A percentile compares a stretch with the other conserved stretches of the same genome.
phyloP scores from a whole-genome alignment of 2,797 vertebrate genomes.

The Artibeus jamaicensis region DNA sequence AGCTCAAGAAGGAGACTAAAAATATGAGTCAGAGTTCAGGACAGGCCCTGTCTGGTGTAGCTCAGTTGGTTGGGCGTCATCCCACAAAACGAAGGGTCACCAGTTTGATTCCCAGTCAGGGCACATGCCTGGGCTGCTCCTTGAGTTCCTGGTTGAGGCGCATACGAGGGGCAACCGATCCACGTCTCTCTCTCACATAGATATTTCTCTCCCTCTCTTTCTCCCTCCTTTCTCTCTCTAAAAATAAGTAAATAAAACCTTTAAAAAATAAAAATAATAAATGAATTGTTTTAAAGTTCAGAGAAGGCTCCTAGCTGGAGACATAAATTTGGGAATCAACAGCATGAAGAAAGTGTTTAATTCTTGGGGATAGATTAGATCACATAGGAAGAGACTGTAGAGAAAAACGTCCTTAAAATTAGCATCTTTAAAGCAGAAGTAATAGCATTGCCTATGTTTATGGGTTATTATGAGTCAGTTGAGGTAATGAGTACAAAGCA shows the following conservation, averaged over 20 bases:
- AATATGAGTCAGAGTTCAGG: not conserved
- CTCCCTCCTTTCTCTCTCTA: not conserved
- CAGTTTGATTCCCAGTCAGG: not conserved
- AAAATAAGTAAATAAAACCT: not conserved
- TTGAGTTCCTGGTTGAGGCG: not conserved
- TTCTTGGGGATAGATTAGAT: not conserved
- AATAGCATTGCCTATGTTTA: not conserved
- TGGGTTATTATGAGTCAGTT: not conserved
- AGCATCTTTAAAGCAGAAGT: not conserved
- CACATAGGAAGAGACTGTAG: not conserved
- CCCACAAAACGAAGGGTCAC: not conserved
- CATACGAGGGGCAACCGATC: not conserved
- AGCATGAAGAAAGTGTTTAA: not conserved
- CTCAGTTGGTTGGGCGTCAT: not conserved
- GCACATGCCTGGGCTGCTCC: not conserved
- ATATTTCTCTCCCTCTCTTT: not conserved
- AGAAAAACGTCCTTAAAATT: not conserved
- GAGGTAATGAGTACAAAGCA: not conserved
- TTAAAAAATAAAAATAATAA: not conserved
- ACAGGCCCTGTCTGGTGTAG: not conserved
- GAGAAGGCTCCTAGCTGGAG: not conserved
- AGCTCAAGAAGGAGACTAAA: not conserved
- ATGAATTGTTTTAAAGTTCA: not conserved
- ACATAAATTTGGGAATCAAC: not conserved
- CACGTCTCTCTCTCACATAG: not conserved